These are phyloP conservation scores for Bursaphelenchus okinawaensis DNA, from an alignment of 2,888 invertebrate genomes.

Conservation along the genomic window DNA sequence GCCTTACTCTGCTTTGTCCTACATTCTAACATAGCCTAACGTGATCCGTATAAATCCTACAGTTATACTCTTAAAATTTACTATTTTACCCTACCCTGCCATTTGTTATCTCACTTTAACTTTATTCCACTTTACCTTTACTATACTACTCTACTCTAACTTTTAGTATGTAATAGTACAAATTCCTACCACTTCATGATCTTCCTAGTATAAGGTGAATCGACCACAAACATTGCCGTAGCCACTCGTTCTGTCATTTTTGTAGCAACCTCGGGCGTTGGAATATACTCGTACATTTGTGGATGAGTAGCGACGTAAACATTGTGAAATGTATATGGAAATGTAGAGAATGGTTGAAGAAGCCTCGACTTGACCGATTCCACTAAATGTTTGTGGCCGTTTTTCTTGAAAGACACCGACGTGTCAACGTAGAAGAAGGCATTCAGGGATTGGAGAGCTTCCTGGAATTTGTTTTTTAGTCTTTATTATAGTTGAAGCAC, in stretches of 20 bases:
- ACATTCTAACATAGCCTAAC: too few relatives aligned
- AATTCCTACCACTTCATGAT: constrained; percentile 13
- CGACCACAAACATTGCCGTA: constrained; percentile 7
- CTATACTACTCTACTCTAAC: too few relatives aligned
- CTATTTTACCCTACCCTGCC: too few relatives aligned
- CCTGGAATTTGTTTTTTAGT: neutral
- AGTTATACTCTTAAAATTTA: too few relatives aligned
- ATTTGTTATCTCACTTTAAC: too few relatives aligned
- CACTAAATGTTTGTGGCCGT: neutral
- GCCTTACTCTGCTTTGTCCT: too few relatives aligned
- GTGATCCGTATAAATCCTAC: too few relatives aligned
- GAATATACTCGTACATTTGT: constrained; percentile 9
- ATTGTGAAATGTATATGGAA: constrained; percentile 3
- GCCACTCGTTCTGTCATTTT: neutral
- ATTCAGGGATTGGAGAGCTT: neutral
- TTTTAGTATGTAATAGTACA: too few relatives aligned
- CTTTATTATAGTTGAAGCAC: too few relatives aligned
- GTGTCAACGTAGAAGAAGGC: constrained; percentile 12
- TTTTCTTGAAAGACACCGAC: neutral
- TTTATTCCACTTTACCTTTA: too few relatives aligned
- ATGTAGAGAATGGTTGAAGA: constrained; percentile 4
- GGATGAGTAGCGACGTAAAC: neutral
- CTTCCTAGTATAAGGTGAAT: constrained; percentile 8
- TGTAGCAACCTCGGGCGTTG: neutral
- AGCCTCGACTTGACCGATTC: neutral